Evolutionary conservation across 1,140 invertebrate species (phyloP).

Genomic region (Macrocentrus cingulum): DNA sequence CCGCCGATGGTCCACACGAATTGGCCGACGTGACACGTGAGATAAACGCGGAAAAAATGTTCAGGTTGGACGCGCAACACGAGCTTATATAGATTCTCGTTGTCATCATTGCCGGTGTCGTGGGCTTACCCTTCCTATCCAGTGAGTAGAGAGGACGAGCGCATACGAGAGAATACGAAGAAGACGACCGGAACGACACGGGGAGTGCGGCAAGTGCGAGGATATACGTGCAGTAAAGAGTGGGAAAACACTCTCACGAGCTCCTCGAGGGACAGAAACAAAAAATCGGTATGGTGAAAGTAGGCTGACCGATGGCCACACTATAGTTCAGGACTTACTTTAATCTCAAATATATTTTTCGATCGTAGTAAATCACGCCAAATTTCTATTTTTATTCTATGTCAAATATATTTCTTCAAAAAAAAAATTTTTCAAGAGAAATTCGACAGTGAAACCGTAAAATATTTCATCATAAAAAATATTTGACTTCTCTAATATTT

Average conservation of each 20-base stretch:
- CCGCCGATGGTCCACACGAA: slow-evolving; percentile 18
- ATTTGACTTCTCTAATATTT: too few species aligned
- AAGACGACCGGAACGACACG: not conserved
- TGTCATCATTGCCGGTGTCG: slow-evolving; percentile 14
- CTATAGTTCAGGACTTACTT: too few species aligned
- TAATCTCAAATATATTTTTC: too few species aligned
- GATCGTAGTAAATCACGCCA: too few species aligned
- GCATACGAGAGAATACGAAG: not conserved
- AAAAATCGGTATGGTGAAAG: slow-evolving; percentile 23
- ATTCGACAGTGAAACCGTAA: too few species aligned
- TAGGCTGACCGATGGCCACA: slow-evolving; percentile 21
- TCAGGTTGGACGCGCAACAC: slow-evolving; percentile 37
- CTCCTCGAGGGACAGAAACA: slow-evolving; percentile 1
- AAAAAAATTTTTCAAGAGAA: too few species aligned
- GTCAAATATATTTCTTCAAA: too few species aligned
- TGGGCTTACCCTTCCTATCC: not conserved
- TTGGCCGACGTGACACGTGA: not conserved
- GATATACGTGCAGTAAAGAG: not conserved
- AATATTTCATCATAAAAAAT: too few species aligned
- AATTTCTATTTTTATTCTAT: too few species aligned
- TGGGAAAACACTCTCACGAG: not conserved
- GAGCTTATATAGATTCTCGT: slow-evolving; percentile 55
- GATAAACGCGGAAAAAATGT: slow-evolving; percentile 51
- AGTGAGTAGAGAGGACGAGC: not conserved
- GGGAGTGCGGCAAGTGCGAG: slow-evolving; percentile 6